Percentiles rank a stretch among this genome's conserved stretches.
These are phyloP conservation scores for Pituophis catenifer DNA, from an alignment of 2,113 vertebrate genomes.

Conservation along the genomic window DNA sequence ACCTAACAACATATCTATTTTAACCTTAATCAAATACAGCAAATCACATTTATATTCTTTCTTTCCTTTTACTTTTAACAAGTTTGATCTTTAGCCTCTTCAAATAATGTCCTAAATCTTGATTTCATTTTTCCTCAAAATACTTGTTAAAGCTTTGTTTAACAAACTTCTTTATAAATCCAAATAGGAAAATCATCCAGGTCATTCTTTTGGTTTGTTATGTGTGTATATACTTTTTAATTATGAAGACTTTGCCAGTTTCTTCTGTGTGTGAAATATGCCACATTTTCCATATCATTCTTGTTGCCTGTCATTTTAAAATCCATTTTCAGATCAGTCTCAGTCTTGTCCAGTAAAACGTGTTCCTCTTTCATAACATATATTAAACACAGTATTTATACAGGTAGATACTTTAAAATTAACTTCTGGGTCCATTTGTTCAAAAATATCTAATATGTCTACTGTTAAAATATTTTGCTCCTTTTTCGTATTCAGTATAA, in stretches of 20 bases:
- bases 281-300: neutral
- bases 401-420: neutral
- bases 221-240: neutral
- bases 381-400: neutral
- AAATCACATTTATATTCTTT: neutral
- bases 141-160: neutral
- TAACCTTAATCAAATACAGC: neutral
- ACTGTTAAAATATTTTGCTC: neutral
- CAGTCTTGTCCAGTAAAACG: neutral
- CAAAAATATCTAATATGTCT: neutral
- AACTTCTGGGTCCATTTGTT: neutral
- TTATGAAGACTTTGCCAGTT: neutral
- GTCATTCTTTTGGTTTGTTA: neutral
- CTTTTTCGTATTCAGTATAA: neutral
- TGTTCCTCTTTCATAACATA: neutral
- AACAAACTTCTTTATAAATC: neutral
- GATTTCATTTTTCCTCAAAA: neutral
- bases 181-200: neutral
- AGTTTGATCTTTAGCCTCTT: neutral
- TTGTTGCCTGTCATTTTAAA: neutral
- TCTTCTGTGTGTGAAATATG: neutral
- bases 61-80: neutral
- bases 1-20: neutral
- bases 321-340: neutral
- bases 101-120: neutral